Conservation (phyloP, 1,140 invertebrate species). For the Bombus superbus region DNA sequence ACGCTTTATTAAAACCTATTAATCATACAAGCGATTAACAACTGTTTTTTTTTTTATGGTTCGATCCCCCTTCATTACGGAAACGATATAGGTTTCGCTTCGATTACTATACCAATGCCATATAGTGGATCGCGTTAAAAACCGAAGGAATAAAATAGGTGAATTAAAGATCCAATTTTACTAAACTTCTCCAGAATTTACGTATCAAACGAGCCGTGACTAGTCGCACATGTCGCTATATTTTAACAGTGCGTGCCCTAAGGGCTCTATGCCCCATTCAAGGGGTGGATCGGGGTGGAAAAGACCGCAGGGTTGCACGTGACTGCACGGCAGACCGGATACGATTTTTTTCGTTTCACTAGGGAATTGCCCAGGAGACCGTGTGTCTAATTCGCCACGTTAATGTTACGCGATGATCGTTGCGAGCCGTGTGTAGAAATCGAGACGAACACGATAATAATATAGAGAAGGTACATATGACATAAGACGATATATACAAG, state of each 20-base stretch:
- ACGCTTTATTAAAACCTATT: neutral
- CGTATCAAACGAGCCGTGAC: constrained; percentile 64
- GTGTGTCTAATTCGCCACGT: constrained; percentile 18
- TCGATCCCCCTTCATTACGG: neutral
- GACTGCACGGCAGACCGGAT: constrained; percentile 34
- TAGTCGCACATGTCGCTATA: constrained; percentile 64
- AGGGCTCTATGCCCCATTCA: constrained; percentile 20
- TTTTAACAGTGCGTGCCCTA: constrained; percentile 55
- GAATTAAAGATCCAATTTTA: constrained; percentile 64
- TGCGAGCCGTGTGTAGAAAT: neutral
- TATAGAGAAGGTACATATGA: neutral
- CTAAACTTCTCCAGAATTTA: constrained; percentile 48
- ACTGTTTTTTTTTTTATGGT: neutral
- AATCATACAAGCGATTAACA: neutral
- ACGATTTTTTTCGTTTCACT: constrained; percentile 50
- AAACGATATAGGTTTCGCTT: neutral
- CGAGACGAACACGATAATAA: too few species aligned
- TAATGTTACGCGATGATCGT: constrained; percentile 3
- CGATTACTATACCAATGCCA: neutral
- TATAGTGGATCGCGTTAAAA: neutral
- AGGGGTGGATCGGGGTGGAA: constrained; percentile 42
- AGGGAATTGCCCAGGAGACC: constrained; percentile 36
- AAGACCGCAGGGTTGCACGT: constrained; percentile 40
- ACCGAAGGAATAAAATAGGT: constrained; percentile 9
- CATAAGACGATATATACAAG: neutral